Base-by-base conservation (phyloP, 2,888 invertebrate species). In the Pardosa pseudoannulata region DNA sequence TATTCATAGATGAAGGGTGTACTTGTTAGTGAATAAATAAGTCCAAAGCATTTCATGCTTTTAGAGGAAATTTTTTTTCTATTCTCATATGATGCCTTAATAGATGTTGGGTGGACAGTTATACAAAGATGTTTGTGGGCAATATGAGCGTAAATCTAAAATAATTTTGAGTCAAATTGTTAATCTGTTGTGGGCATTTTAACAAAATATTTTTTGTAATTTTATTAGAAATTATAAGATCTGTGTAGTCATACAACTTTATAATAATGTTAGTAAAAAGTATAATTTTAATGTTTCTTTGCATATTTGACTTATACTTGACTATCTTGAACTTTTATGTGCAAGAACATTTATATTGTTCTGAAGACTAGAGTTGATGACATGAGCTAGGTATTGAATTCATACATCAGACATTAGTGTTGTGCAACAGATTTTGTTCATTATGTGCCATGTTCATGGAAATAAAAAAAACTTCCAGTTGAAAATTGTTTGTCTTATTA, bases 391-490 rank as follows among this genome's bases (percentile, higher is more conserved):
- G 9, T 23, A 62, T 31, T 29, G 9, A 68, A 68, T 36, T 39
- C 68, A 68, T 68, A 36, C 36, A 68, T 68, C 68, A 68, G 68
- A 68, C 68, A 68, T 68, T 39, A 68, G 68, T 68, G 36, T 68
- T 68, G 68, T 68, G 36, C 36, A 68, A 36, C 27, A 68, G 5
- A 31, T 68, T 32, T 68, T 36, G 19, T 19, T 68, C 11, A n/a
- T n/a, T n/a, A 23, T 68, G 68, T 68, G 68, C 68, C 68, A 68
- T 68, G 68, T 31, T 32, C 27, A 36, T 68, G 68, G 32, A 68
- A 36, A 31, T 23, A 19, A 32, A 67, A 32, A 67, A 67, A 67
- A 64, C 41, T 46, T 46, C 41, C 16, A 46, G n/a, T n/a, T n/a
- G n/a, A n/a, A n/a, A n/a, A n/a, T n/a, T n/a, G n/a, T n/a, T n/a